phyloP scores from a whole-genome alignment of 2,797 vertebrate genomes.

The Anomalospiza imberbis region DNA sequence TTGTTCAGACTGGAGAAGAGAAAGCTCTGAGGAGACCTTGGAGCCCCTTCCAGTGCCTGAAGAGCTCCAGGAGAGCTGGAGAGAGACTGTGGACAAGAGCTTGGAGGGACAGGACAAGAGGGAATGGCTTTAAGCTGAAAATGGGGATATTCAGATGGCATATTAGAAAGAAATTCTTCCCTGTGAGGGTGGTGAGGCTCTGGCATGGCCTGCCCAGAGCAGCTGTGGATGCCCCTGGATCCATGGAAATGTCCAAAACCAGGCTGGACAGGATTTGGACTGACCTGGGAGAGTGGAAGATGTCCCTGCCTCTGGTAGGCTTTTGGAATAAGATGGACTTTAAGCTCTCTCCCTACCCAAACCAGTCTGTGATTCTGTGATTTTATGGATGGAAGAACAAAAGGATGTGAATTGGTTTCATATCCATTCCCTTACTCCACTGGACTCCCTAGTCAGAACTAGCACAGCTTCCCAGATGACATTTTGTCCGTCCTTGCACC shows the following conservation, averaged over 20 bases:
- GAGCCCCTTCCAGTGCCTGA: background rate
- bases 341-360: background rate
- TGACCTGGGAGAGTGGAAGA: background rate
- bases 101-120: background rate
- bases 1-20: background rate
- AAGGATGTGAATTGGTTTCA: no score
- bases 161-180: background rate
- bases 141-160: background rate
- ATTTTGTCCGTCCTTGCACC: no score
- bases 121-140: background rate
- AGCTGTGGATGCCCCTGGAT: background rate
- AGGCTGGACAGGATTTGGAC: background rate
- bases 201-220: background rate
- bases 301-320: background rate
- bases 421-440: no score
- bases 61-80: background rate
- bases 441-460: background rate
- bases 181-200: background rate
- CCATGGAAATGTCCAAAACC: background rate
- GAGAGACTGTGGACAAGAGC: background rate
- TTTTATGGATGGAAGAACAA: background rate
- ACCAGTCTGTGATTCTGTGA: background rate
- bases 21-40: background rate
- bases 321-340: background rate
- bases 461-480: background rate